Conservation (phyloP, 35 echinoderm and acorn worm genomes). For the Heliocidaris tuberculata region DNA sequence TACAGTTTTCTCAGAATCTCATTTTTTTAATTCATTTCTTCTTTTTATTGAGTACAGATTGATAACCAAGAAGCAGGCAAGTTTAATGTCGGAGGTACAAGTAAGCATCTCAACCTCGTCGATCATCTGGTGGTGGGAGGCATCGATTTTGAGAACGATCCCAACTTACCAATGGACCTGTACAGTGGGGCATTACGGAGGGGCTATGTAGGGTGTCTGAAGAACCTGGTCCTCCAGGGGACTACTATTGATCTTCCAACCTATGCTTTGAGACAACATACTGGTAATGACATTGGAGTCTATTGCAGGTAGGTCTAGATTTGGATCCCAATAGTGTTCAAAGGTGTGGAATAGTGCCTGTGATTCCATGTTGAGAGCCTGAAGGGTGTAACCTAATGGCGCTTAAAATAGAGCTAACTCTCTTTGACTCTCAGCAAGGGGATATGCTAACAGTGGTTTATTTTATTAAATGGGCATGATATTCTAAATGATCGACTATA, state of each 20-base stretch:
- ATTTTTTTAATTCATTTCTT: neutral
- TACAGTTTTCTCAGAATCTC: neutral
- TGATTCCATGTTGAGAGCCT: neutral
- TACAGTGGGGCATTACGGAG: slow-evolving; percentile 65
- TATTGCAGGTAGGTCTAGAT: slow-evolving; percentile 59
- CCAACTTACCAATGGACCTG: slow-evolving; percentile 73
- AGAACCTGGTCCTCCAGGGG: slow-evolving; percentile 73
- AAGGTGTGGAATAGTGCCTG: neutral
- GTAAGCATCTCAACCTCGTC: slow-evolving; percentile 73
- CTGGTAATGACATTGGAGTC: slow-evolving; percentile 54
- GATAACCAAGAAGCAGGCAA: slow-evolving; percentile 5
- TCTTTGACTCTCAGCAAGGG: no score
- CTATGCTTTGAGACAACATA: slow-evolving; percentile 52
- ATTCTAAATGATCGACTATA: no score
- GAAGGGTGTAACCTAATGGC: neutral
- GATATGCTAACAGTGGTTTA: neutral
- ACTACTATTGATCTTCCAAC: slow-evolving; percentile 61
- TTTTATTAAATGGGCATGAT: no score
- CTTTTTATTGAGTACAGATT: neutral
- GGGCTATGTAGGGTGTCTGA: slow-evolving; percentile 92
- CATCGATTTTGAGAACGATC: slow-evolving; percentile 52
- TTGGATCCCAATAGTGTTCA: neutral
- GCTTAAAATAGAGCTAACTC: neutral
- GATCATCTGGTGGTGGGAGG: slow-evolving; percentile 78
- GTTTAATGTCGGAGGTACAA: slow-evolving; percentile 66